These are phyloP conservation scores for Caerostris extrusa DNA, from an alignment of 1,140 invertebrate species.

Conservation along the genomic window DNA sequence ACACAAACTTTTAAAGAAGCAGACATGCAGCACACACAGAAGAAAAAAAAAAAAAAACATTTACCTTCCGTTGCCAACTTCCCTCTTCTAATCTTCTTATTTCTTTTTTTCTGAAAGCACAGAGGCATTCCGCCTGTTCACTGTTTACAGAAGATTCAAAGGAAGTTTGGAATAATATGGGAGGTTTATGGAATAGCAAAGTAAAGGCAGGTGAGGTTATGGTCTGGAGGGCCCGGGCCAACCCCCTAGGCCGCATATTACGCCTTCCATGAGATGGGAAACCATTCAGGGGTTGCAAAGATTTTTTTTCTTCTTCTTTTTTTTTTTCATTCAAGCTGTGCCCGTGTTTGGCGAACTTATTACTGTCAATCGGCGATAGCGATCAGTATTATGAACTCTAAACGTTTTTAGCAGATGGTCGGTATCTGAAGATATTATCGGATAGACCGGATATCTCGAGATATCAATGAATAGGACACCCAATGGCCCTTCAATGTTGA, in stretches of 20 bases:
- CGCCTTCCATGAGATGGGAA: conserved; percentile 25
- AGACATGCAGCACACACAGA: conserved; percentile 13
- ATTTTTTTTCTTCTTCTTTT: not conserved
- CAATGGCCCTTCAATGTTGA: too few relatives aligned
- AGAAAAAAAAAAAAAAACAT: conserved; percentile 7
- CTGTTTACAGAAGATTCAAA: conserved; percentile 67
- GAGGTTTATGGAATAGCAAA: conserved; percentile 60
- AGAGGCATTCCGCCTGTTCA: conserved; percentile 62
- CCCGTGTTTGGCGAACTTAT: conserved; percentile 60
- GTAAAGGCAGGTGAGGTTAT: conserved; percentile 74
- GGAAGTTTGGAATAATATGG: conserved; percentile 73
- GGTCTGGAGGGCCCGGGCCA: conserved; percentile 58
- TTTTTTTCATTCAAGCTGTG: not conserved
- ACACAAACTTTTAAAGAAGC: conserved; percentile 33
- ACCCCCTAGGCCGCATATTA: conserved; percentile 64
- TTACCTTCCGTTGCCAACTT: conserved; percentile 10
- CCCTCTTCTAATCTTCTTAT: conserved; percentile 68
- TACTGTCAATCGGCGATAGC: conserved; percentile 29
- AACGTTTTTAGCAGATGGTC: conserved; percentile 3
- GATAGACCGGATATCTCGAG: not conserved
- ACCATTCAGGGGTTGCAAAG: not conserved
- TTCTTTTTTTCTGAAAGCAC: conserved; percentile 34
- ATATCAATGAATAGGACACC: not conserved
- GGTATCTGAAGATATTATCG: not conserved
- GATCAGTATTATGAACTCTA: not conserved